Conservation (phyloP, 1,140 invertebrate species). For the Dendroctonus valens region DNA sequence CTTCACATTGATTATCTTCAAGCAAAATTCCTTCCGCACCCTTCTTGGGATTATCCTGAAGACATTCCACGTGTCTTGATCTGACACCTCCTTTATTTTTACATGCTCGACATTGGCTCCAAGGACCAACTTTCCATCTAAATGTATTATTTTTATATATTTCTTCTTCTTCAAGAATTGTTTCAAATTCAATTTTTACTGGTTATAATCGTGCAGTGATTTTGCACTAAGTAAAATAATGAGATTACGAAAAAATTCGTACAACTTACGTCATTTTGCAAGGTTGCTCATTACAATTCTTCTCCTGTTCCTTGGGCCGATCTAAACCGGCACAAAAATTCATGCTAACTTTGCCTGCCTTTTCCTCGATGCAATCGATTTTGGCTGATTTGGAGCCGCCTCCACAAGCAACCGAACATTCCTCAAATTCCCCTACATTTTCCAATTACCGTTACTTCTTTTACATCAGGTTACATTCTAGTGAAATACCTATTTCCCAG, state of each 20-base stretch:
- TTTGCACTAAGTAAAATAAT: no score
- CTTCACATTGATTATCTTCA: constrained; percentile 50
- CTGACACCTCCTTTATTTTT: constrained; percentile 50
- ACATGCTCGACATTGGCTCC: constrained; percentile 55
- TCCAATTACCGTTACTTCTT: not conserved
- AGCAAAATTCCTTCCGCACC: constrained; percentile 52
- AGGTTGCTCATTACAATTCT: constrained; percentile 51
- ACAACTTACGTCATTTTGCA: constrained; percentile 51
- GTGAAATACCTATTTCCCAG: constrained; percentile 51
- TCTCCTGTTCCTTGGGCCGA: constrained; percentile 47
- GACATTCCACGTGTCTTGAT: constrained; percentile 53
- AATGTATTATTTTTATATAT: not conserved
- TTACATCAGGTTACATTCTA: not conserved
- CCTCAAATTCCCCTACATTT: constrained; percentile 48
- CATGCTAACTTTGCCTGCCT: constrained; percentile 51
- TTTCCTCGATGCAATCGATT: constrained; percentile 52
- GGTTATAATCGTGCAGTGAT: not conserved
- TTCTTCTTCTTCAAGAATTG: not conserved
- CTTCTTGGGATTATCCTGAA: constrained; percentile 47
- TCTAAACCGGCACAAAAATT: constrained; percentile 49
- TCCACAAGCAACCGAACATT: constrained; percentile 52
- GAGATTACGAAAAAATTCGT: not conserved
- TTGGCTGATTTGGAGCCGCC: constrained; percentile 51
- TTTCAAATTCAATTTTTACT: not conserved
- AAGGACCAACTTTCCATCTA: constrained; percentile 56